Conservation (phyloP, 2,797 vertebrate species). For the Neopelma chrysocephalum region DNA sequence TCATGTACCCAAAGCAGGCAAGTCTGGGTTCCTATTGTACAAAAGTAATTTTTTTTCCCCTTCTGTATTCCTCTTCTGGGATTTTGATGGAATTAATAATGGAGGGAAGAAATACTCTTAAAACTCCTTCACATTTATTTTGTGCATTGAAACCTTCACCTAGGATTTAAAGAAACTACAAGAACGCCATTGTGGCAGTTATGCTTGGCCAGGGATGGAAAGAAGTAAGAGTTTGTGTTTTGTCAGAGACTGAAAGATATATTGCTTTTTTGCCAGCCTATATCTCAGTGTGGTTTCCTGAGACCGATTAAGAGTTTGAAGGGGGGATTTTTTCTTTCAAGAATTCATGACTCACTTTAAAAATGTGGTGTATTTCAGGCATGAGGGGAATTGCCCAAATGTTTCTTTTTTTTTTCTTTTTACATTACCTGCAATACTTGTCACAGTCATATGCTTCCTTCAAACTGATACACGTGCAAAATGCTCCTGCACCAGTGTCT, state of each 20-base stretch:
- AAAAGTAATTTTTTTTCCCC: background rate
- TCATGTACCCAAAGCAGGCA: background rate
- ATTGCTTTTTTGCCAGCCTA: constrained; percentile 22
- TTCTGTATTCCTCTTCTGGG: background rate
- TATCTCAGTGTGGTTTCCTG: constrained; percentile 56
- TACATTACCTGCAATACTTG: background rate
- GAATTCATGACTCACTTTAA: background rate
- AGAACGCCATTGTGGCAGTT: background rate
- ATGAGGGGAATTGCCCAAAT: background rate
- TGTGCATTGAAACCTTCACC: background rate
- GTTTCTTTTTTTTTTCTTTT: background rate
- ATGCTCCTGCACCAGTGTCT: background rate
- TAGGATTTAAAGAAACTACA: constrained; percentile 4
- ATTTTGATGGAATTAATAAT: background rate
- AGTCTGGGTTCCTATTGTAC: constrained; percentile 6
- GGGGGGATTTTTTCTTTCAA: constrained; percentile 45
- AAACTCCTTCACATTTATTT: constrained; percentile 17
- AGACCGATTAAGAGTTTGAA: constrained; percentile 26
- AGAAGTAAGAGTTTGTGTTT: constrained; percentile 40
- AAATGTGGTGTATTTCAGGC: background rate
- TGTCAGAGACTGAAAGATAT: constrained; percentile 1
- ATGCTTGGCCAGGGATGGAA: constrained; percentile 9
- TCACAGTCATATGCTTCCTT: background rate
- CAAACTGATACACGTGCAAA: background rate
- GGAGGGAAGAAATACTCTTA: background rate